A percentile compares a stretch with the other conserved stretches of the same genome.
Evolutionary conservation across 2,113 vertebrate species (phyloP).

Genomic region (Carollia perspicillata): DNA sequence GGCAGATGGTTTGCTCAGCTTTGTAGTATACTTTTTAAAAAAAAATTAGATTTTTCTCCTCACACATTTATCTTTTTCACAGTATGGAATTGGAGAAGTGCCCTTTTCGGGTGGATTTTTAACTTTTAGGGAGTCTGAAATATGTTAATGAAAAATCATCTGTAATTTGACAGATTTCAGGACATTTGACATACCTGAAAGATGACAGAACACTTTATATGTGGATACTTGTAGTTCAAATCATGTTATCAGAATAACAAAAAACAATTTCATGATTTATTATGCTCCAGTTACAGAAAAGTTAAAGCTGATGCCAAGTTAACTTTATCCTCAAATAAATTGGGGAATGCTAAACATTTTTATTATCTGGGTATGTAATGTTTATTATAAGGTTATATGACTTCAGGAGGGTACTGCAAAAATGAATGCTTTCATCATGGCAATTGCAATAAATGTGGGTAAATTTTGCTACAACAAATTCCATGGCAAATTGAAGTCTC

Average conservation of each 20-base stretch:
- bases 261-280: neutral
- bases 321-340: neutral
- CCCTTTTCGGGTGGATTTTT: neutral
- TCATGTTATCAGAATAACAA: neutral
- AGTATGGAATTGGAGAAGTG: neutral
- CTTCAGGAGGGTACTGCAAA: neutral
- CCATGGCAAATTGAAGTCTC: neutral
- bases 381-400: neutral
- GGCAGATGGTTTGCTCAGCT: neutral
- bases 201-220: neutral
- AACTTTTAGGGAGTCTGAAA: neutral
- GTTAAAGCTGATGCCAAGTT: neutral
- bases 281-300: neutral
- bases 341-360: neutral
- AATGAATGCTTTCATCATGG: neutral
- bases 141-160: neutral
- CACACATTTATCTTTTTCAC: neutral
- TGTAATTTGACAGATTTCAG: conserved; percentile 2
- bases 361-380: neutral
- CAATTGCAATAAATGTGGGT: neutral
- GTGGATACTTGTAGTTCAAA: neutral
- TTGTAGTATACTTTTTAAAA: neutral
- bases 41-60: neutral
- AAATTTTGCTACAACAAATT: neutral
- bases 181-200: neutral